Evolutionary conservation across 2,113 vertebrate genomes (phyloP).

Genomic region (Corythoichthys haematopterus): DNA sequence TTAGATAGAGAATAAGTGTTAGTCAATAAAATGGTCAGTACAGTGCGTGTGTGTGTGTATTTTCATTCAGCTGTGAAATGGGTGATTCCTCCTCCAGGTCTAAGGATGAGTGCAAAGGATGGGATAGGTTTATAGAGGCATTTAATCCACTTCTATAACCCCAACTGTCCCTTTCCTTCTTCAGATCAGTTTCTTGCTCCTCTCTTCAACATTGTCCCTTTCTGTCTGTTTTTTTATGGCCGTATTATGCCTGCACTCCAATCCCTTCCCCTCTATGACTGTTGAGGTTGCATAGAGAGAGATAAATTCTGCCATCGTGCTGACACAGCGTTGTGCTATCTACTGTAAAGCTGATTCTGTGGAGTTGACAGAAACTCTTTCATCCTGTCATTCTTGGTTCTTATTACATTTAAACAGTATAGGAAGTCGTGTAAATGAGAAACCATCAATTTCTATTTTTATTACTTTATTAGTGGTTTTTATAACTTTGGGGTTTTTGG

Average conservation of each 20-base stretch:
- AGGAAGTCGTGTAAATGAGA: not conserved
- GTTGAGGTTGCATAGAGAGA: conserved; percentile 57
- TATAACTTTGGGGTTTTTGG: not conserved
- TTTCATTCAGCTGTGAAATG: conserved; percentile 56
- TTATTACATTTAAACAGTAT: not conserved
- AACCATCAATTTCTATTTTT: not conserved
- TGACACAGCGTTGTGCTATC: conserved; percentile 54
- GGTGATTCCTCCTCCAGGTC: conserved; percentile 54
- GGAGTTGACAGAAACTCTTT: conserved; percentile 53
- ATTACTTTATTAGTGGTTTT: not conserved
- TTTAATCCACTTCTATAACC: conserved; percentile 47
- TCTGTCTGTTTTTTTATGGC: conserved; percentile 56
- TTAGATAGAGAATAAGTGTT: conserved; percentile 48
- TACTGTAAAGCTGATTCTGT: conserved; percentile 49
- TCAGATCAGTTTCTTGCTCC: conserved; percentile 15
- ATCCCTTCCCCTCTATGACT: conserved; percentile 62
- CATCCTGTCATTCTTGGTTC: not conserved
- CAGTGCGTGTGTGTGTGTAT: conserved; percentile 25
- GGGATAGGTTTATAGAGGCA: conserved; percentile 63
- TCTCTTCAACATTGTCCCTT: conserved; percentile 33
- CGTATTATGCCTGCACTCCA: conserved; percentile 52
- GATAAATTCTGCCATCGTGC: conserved; percentile 62
- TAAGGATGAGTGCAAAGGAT: conserved; percentile 63
- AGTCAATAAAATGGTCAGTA: conserved; percentile 51
- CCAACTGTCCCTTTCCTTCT: conserved; percentile 25